A percentile compares a stretch with the other conserved stretches of the same genome.
Evolutionary conservation across 2,888 invertebrate genomes (phyloP).

Genomic region (Andrena bicolor): DNA sequence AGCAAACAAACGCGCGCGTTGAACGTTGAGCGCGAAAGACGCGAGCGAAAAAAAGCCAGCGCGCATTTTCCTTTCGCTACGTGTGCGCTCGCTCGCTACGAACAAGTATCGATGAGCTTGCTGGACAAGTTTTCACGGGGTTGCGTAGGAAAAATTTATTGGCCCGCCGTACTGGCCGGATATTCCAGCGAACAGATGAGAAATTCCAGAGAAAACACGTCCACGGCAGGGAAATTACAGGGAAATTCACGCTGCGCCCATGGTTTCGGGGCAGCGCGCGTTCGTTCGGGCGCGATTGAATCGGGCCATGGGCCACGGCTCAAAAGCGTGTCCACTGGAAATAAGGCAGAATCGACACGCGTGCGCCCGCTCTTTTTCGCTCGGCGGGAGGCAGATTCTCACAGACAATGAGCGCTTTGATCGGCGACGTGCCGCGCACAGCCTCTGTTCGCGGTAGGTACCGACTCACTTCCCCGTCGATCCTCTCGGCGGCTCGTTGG

Average conservation of each 20-base stretch:
- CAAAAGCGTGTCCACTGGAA: constrained; percentile 58
- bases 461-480: constrained; percentile 45
- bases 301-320: constrained; percentile 26
- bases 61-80: neutral
- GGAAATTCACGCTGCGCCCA: constrained; percentile 58
- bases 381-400: constrained; percentile 16
- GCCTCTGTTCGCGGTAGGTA: constrained; percentile 16
- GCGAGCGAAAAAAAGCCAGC: neutral
- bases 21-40: neutral
- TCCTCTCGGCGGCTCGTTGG: constrained; percentile 59
- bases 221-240: constrained; percentile 58
- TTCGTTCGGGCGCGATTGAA: constrained; percentile 47
- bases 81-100: no score
- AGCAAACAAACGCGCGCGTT: neutral
- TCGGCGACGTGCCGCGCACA: constrained; percentile 1
- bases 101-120: neutral
- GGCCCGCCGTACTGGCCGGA: constrained; percentile 8
- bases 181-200: constrained; percentile 59
- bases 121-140: constrained; percentile 1
- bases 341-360: constrained; percentile 39
- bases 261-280: constrained; percentile 3
- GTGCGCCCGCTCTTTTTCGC: constrained; percentile 1
- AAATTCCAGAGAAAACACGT: constrained; percentile 59
- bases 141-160: constrained; percentile 35
- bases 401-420: constrained; percentile 26